Conservation (phyloP, 2,113 vertebrate genomes). For the Lipophrys pholis region DNA sequence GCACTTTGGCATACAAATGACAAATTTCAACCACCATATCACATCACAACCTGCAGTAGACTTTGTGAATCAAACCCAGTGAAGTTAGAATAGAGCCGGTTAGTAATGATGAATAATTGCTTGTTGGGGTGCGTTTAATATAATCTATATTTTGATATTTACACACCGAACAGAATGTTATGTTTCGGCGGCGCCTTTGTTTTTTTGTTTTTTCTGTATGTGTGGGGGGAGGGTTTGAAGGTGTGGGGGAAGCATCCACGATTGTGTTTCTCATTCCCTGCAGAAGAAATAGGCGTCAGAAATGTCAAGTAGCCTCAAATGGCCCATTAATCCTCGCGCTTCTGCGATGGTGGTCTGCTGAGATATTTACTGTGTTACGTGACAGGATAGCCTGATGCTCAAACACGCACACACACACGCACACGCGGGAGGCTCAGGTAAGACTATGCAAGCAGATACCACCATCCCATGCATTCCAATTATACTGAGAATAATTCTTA, state of each 20-base stretch:
- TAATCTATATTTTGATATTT: too few species aligned
- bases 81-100: too few species aligned
- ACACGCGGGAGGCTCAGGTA: constrained; percentile 4
- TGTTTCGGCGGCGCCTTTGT: not conserved
- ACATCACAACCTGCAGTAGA: too few species aligned
- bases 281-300: constrained; percentile 44
- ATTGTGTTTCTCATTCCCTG: constrained; percentile 42
- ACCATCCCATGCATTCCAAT: constrained; percentile 16
- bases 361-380: constrained; percentile 59
- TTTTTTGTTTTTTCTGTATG: not conserved
- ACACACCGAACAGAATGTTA: too few species aligned
- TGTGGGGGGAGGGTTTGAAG: not conserved
- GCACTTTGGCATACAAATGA: too few species aligned
- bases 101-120: too few species aligned
- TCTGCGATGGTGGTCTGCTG: constrained; percentile 49
- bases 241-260: constrained; percentile 2
- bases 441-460: constrained; percentile 13
- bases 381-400: constrained; percentile 37
- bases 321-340: constrained; percentile 62
- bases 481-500: constrained; percentile 18
- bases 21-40: too few species aligned
- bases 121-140: too few species aligned
- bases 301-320: constrained; percentile 68
- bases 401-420: not conserved
- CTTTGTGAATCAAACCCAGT: too few species aligned